Evolutionary conservation across 2,797 vertebrate genomes (phyloP).

Genomic region (Lophotriccus pileatus): DNA sequence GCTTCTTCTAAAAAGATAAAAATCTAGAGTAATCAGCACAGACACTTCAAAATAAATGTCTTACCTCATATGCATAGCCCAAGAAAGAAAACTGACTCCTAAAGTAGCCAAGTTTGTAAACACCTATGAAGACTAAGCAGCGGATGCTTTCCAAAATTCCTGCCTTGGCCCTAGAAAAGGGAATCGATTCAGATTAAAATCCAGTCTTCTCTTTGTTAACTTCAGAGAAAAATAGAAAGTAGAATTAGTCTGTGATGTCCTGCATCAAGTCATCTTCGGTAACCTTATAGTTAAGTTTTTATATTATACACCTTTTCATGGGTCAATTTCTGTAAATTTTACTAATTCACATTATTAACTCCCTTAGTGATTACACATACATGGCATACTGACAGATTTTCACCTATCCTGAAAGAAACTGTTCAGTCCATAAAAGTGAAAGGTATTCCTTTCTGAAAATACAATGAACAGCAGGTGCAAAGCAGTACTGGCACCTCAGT

Average conservation of each 20-base stretch:
- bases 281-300: neutral
- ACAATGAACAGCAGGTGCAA: neutral
- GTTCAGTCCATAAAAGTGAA: neutral
- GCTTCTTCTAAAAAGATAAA: neutral
- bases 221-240: neutral
- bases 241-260: neutral
- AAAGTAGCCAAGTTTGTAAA: slow-evolving; percentile 70
- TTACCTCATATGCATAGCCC: slow-evolving; percentile 80
- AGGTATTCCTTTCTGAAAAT: neutral
- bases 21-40: neutral
- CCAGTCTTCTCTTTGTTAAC: neutral
- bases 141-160: slow-evolving; percentile 79
- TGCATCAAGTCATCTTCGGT: neutral
- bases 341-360: neutral
- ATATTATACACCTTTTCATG: neutral
- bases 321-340: neutral
- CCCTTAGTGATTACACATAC: neutral
- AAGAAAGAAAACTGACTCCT: slow-evolving; percentile 70
- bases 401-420: neutral
- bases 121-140: slow-evolving; percentile 76
- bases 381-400: neutral
- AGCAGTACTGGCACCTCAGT: neutral
- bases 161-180: slow-evolving; percentile 74
- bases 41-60: neutral
- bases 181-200: neutral